These are phyloP conservation scores for Harpalus rufipes DNA, from an alignment of 2,888 invertebrate species.

Conservation along the genomic window DNA sequence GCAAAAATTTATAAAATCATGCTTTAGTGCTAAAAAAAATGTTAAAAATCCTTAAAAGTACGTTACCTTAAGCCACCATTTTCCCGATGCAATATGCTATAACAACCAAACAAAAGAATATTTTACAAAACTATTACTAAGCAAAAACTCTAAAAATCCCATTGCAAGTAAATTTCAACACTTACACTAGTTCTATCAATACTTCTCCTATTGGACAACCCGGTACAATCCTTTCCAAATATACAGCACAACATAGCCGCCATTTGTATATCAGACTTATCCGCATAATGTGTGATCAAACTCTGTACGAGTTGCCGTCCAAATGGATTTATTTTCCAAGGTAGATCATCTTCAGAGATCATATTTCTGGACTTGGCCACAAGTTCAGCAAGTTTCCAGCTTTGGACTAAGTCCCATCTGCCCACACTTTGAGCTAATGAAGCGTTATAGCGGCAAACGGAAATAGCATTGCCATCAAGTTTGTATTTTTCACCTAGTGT, in stretches of 20 bases:
- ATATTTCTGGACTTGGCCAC: slow-evolving; percentile 79
- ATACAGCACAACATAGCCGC: slow-evolving; percentile 95
- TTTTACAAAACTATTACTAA: slow-evolving; percentile 48
- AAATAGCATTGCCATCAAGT: slow-evolving; percentile 80
- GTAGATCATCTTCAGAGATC: slow-evolving; percentile 82
- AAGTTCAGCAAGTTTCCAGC: slow-evolving; percentile 91
- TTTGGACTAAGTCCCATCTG: slow-evolving; percentile 90
- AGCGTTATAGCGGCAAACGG: slow-evolving; percentile 90
- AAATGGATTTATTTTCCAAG: slow-evolving; percentile 91
- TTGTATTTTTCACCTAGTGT: slow-evolving; percentile 91
- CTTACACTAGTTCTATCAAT: slow-evolving; percentile 64
- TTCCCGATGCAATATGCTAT: slow-evolving; percentile 82
- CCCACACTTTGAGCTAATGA: slow-evolving; percentile 87
- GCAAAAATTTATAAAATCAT: slow-evolving; percentile 11
- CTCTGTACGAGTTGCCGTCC: slow-evolving; percentile 91
- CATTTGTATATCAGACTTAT: slow-evolving; percentile 92
- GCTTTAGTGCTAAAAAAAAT: slow-evolving; percentile 11
- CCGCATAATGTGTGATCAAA: slow-evolving; percentile 91
- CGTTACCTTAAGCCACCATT: slow-evolving; percentile 83
- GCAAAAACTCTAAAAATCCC: slow-evolving; percentile 37
- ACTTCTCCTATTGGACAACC: slow-evolving; percentile 47
- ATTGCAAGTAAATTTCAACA: slow-evolving; percentile 1
- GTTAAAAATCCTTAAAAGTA: slow-evolving; percentile 58
- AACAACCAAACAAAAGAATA: slow-evolving; percentile 77
- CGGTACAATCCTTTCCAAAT: slow-evolving; percentile 81